These are phyloP conservation scores for Merluccius polli DNA, from an alignment of 2,797 vertebrate genomes.

Conservation along the genomic window DNA sequence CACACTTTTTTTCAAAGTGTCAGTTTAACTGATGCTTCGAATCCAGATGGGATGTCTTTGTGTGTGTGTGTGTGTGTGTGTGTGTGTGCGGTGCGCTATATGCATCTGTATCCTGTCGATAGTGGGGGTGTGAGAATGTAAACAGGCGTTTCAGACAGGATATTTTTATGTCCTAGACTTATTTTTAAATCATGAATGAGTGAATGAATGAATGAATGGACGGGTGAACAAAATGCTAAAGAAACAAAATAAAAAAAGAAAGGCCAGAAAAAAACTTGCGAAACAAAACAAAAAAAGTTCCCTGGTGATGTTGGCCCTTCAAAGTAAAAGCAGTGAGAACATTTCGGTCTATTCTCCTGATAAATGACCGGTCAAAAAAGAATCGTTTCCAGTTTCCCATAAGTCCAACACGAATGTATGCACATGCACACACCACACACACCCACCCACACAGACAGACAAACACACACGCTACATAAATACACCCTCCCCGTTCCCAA, in stretches of 20 bases:
- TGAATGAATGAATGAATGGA: background rate
- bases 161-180: constrained; percentile 6
- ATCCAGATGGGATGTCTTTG: background rate
- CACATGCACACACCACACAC: constrained; percentile 5
- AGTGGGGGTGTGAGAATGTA: constrained; percentile 48
- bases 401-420: constrained; percentile 22
- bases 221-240: background rate
- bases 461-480: constrained; percentile 20
- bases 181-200: background rate
- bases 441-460: constrained; percentile 14
- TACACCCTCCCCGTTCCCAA: background rate
- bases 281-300: background rate
- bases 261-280: background rate
- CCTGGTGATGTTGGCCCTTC: constrained; percentile 27
- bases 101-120: constrained; percentile 35
- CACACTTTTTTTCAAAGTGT: too few species aligned
- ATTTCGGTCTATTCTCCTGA: constrained; percentile 41
- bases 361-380: constrained; percentile 35
- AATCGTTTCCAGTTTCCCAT: constrained; percentile 51
- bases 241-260: background rate
- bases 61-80: background rate
- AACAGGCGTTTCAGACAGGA: constrained; percentile 12
- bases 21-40: too few species aligned
- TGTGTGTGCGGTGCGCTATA: background rate
- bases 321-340: constrained; percentile 38